A percentile compares a stretch with the other conserved stretches of the same genome.
phyloP scores from a whole-genome alignment of 1,140 invertebrate species.

The Melitaea cinxia region DNA sequence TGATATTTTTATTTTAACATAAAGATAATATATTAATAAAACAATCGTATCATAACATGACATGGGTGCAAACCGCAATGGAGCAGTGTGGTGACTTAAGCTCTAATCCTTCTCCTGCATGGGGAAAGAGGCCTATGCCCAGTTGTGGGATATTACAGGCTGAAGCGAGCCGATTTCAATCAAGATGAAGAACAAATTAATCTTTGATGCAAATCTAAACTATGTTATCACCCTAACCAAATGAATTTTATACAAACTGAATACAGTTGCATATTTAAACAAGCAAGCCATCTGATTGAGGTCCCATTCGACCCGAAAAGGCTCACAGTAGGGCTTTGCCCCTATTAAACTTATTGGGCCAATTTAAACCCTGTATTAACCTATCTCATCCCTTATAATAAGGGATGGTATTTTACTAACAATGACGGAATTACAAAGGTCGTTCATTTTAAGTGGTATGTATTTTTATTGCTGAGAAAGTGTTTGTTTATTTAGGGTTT shows the following conservation, averaged over 20 bases:
- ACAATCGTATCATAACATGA: no score
- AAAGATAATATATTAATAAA: no score
- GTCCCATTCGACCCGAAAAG: slow-evolving; percentile 36
- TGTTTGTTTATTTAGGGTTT: background rate
- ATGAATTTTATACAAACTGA: background rate
- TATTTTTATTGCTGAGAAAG: background rate
- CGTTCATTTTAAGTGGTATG: background rate
- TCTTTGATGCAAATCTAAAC: background rate
- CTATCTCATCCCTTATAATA: slow-evolving; percentile 40
- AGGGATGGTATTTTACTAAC: slow-evolving; percentile 39
- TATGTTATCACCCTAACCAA: background rate
- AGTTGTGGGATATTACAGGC: no score
- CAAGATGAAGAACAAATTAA: no score
- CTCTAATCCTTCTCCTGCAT: no score
- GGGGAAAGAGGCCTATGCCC: no score
- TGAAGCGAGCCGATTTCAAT: no score
- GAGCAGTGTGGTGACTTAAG: no score
- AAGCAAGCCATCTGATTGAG: slow-evolving; percentile 41
- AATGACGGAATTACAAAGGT: slow-evolving; percentile 26
- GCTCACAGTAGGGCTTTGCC: slow-evolving; percentile 27
- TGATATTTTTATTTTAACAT: no score
- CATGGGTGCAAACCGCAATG: no score
- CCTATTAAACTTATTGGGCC: slow-evolving; percentile 37
- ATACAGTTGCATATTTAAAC: slow-evolving; percentile 11
- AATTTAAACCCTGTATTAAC: slow-evolving; percentile 42